Evolutionary conservation across 2,113 vertebrate species (phyloP).

Genomic region (Dasypus novemcinctus): DNA sequence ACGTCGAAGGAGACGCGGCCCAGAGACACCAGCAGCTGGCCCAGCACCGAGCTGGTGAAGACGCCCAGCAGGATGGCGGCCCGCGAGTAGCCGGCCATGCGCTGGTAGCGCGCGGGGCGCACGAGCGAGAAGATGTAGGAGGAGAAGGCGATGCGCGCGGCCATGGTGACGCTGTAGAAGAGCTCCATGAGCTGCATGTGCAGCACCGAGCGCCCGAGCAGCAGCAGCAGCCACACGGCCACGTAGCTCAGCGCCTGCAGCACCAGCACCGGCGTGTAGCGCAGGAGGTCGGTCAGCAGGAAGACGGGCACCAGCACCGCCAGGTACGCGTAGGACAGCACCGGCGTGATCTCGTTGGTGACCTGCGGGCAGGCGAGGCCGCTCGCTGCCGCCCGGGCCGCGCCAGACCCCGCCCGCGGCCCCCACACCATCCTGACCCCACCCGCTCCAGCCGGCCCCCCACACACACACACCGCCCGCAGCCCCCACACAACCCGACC

Average conservation of each 20-base stretch:
- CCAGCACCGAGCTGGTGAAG: constrained; percentile 93
- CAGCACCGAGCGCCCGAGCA: constrained; percentile 84
- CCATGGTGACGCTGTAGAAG: constrained; percentile 95
- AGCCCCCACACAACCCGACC: no score
- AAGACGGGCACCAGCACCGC: constrained; percentile 92
- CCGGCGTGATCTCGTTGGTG: constrained; percentile 92
- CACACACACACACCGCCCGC: no score
- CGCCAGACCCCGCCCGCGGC: background rate
- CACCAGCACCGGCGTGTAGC: constrained; percentile 95
- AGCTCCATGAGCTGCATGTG: constrained; percentile 98
- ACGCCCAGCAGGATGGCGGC: constrained; percentile 91
- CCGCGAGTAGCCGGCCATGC: constrained; percentile 93
- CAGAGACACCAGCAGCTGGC: constrained; percentile 89
- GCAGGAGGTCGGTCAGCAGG: constrained; percentile 92
- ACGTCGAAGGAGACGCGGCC: constrained; percentile 77
- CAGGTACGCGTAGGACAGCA: constrained; percentile 95
- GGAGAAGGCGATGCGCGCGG: constrained; percentile 95
- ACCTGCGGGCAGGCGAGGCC: constrained; percentile 81
- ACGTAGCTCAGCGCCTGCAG: constrained; percentile 93
- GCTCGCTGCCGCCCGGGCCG: no score
- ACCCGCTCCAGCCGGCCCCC: no score
- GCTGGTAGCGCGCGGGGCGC: constrained; percentile 88
- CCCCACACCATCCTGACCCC: no score
- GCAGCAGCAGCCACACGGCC: constrained; percentile 91
- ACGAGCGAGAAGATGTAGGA: constrained; percentile 98